These are phyloP conservation scores for Coremacera marginata DNA, from an alignment of 2,888 invertebrate species.

Conservation along the genomic window DNA sequence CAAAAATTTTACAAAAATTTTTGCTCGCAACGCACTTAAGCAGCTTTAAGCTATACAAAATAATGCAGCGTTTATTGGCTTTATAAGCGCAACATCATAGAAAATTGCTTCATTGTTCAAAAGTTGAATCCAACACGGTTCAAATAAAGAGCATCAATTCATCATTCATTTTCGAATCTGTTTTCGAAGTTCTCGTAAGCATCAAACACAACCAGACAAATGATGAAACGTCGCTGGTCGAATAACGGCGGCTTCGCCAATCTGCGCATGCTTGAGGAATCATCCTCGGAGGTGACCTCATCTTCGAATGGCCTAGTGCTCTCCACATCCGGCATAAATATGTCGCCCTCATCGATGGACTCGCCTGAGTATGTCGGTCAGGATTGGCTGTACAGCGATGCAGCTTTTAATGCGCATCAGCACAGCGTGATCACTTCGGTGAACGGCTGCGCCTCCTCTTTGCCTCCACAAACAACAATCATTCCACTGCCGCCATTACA, in stretches of 20 bases:
- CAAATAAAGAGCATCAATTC: constrained; percentile 39
- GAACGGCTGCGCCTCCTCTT: constrained; percentile 70
- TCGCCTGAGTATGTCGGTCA: constrained; percentile 85
- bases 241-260: constrained; percentile 79
- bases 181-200: constrained; percentile 2
- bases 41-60: neutral
- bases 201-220: constrained; percentile 50
- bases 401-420: constrained; percentile 65
- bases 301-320: constrained; percentile 75
- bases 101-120: too few relatives aligned
- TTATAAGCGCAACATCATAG: neutral
- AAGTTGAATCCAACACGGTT: constrained; percentile 18
- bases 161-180: neutral
- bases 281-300: constrained; percentile 83
- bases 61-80: neutral
- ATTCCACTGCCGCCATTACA: constrained; percentile 71
- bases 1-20: neutral
- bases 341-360: constrained; percentile 80
- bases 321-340: constrained; percentile 76
- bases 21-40: neutral
- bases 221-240: constrained; percentile 84
- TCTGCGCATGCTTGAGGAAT: constrained; percentile 79
- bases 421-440: constrained; percentile 68
- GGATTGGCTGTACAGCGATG: constrained; percentile 80
- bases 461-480: constrained; percentile 71